Conservation (phyloP, 2,113 vertebrate species). For the Potamarius usumacintae region DNA sequence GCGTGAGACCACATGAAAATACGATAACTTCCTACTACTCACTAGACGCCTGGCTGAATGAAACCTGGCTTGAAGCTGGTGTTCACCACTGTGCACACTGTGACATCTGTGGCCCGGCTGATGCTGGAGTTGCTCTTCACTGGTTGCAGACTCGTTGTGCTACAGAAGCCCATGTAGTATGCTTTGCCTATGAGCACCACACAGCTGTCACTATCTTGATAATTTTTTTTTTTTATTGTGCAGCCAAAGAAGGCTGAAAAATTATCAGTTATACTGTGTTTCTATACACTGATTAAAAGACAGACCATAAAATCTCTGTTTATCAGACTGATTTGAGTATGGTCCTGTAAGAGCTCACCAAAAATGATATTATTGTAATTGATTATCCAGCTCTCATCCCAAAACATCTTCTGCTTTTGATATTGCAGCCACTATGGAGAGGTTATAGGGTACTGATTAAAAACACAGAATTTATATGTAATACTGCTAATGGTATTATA, state of each 20-base stretch:
- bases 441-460: not conserved
- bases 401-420: slow-evolving; percentile 80
- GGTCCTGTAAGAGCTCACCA: slow-evolving; percentile 59
- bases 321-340: not conserved
- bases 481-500: not conserved
- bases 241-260: not conserved
- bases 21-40: slow-evolving; percentile 50
- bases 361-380: slow-evolving; percentile 73
- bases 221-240: not conserved
- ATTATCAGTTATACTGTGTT: not conserved
- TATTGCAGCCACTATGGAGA: slow-evolving; percentile 74
- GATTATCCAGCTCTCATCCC: slow-evolving; percentile 81
- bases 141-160: slow-evolving; percentile 64
- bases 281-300: not conserved
- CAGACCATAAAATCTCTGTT: not conserved
- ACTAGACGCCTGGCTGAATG: slow-evolving; percentile 73
- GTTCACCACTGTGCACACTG: slow-evolving; percentile 64
- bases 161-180: slow-evolving; percentile 61
- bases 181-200: slow-evolving; percentile 56
- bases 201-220: not conserved
- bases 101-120: slow-evolving; percentile 64
- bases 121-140: slow-evolving; percentile 65
- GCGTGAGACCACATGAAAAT: not conserved
- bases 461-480: not conserved
- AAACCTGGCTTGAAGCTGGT: slow-evolving; percentile 61